Evolutionary conservation across 2,797 vertebrate genomes (phyloP).

Genomic region (Syndactyla subalaris): DNA sequence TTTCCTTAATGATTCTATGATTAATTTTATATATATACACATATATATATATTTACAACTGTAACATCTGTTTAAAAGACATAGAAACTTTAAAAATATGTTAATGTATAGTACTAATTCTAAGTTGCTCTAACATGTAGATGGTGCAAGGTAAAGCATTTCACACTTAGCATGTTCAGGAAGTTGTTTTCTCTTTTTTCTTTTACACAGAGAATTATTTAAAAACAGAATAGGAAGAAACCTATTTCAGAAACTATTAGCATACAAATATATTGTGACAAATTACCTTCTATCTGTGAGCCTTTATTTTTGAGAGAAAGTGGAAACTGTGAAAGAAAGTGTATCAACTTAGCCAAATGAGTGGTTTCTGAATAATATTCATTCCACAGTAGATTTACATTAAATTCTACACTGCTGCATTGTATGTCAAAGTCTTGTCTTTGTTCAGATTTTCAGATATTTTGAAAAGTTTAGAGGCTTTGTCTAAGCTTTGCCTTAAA

Average conservation of each 20-base stretch:
- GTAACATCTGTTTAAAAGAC: not conserved
- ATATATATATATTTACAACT: not conserved
- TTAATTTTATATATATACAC: too few species aligned
- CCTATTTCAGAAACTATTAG: not conserved
- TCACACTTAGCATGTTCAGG: not conserved
- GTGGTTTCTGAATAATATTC: not conserved
- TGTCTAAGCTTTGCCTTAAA: not conserved
- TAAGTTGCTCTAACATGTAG: not conserved
- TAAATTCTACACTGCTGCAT: not conserved
- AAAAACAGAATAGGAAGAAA: not conserved
- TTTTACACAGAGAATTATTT: not conserved
- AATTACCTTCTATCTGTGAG: not conserved
- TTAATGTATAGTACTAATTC: not conserved
- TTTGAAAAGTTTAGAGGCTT: conserved; percentile 31
- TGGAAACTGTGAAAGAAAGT: not conserved
- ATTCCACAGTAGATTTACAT: not conserved
- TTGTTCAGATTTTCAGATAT: conserved; percentile 15
- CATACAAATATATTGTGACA: not conserved
- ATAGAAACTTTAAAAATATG: not conserved
- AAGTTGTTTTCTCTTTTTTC: not conserved
- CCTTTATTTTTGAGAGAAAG: not conserved
- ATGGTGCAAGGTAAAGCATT: not conserved
- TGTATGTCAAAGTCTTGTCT: not conserved
- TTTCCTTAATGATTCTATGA: not conserved
- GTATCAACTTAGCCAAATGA: not conserved